phyloP scores from a whole-genome alignment of 64 coral and sea anemone genomes.

The Actinia tenebrosa region DNA sequence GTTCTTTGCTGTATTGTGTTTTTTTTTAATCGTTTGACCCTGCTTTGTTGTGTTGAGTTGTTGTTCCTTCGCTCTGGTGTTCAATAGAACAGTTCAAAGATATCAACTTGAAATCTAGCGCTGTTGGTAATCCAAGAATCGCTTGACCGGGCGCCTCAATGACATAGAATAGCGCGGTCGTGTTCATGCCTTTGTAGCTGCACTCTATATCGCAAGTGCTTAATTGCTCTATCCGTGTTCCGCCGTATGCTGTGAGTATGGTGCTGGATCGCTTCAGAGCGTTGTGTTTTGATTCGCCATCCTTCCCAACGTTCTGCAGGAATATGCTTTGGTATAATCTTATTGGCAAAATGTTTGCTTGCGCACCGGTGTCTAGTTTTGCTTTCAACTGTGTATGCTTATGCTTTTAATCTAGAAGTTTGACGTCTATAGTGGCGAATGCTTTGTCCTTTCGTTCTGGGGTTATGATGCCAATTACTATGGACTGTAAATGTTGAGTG shows the following conservation, averaged over 20 bases:
- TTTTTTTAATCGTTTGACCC: too few species aligned
- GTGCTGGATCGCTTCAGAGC: constrained; percentile 9
- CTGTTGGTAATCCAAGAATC: constrained; percentile 19
- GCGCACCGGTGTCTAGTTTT: constrained; percentile 55
- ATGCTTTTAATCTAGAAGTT: not conserved
- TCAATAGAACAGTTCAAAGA: constrained; percentile 1
- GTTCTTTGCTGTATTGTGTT: too few species aligned
- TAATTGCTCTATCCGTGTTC: constrained; percentile 40
- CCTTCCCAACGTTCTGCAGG: constrained; percentile 10
- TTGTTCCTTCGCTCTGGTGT: not conserved
- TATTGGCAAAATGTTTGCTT: constrained; percentile 48
- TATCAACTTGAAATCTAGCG: constrained; percentile 8
- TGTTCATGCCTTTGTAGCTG: not conserved
- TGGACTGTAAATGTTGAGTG: not conserved
- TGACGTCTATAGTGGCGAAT: constrained; percentile 2
- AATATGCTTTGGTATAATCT: constrained; percentile 34
- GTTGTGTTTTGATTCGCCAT: constrained; percentile 18
- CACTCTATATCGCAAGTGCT: constrained; percentile 31
- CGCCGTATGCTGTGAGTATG: constrained; percentile 44
- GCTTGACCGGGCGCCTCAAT: not conserved
- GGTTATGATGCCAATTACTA: not conserved
- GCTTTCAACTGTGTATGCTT: constrained; percentile 25
- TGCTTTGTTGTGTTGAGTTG: too few species aligned
- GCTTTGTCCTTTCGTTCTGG: constrained; percentile 28
- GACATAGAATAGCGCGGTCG: constrained; percentile 32